These are phyloP conservation scores for Engystomops pustulosus DNA, from an alignment of 2,113 vertebrate genomes.

Conservation along the genomic window DNA sequence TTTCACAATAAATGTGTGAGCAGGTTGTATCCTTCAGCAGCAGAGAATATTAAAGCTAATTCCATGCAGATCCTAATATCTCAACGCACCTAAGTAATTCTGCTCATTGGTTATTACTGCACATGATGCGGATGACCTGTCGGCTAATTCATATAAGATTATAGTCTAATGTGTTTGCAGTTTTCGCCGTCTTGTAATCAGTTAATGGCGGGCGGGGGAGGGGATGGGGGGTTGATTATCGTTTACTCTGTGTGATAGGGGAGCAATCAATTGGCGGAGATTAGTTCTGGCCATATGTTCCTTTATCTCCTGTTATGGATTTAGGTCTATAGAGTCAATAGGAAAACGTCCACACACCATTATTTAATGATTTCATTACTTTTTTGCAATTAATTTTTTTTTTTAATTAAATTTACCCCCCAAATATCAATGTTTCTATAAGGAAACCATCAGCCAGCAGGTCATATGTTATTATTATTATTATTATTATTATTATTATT, in stretches of 20 bases:
- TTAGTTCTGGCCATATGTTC: not conserved
- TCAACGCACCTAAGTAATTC: too few relatives aligned
- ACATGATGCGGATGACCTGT: too few relatives aligned
- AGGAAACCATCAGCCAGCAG: not conserved
- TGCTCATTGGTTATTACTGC: too few relatives aligned
- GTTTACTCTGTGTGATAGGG: not conserved
- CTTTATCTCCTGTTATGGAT: not conserved
- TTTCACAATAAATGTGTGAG: too few relatives aligned
- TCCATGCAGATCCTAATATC: too few relatives aligned
- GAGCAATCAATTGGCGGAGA: not conserved
- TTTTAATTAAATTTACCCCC: not conserved
- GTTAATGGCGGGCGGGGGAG: not conserved
- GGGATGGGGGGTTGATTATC: not conserved
- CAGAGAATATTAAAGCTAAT: too few relatives aligned
- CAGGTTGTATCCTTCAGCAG: too few relatives aligned
- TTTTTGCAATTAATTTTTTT: too few relatives aligned
- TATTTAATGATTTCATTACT: not conserved
- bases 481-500: too few relatives aligned
- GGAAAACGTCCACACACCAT: not conserved
- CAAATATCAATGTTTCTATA: not conserved
- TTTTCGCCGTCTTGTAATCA: not conserved
- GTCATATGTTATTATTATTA: too few relatives aligned
- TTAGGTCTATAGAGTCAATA: not conserved
- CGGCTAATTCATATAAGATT: not conserved
- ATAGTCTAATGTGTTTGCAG: not conserved